Base-by-base conservation (phyloP, 2,888 invertebrate species). In the Drosophila mimica region DNA sequence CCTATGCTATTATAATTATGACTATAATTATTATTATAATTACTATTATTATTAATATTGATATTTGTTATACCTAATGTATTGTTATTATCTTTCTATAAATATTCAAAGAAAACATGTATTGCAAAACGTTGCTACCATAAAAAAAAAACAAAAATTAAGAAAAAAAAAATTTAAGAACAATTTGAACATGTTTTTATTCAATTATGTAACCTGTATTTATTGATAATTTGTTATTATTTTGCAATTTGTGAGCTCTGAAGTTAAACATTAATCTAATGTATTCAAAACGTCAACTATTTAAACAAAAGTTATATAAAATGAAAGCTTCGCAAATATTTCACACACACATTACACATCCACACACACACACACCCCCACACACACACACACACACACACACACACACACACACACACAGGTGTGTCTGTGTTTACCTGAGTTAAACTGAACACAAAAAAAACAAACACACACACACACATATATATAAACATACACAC, bases 51-150 rank as follows among this genome's bases (percentile, higher is more conserved):
- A 88, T 89, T 79, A 63, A 75, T 83, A 85, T 82, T 88, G 80
- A 86, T 89, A 88, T 89, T 85, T 85, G 85, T 85, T 85, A 85
- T 88, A 69, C 89, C 83, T 88, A 83, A 83, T 88, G 89, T 88
- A 85, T 84, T 87, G 88, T 84, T 87, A 84, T 89, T 87, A 84
- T 80, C 69, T 69, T 79, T 79, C 67, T 79, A 67, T 56, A 73
- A 65, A 53, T 72, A 67, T 72, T 81, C 70, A 73, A 80, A 78
- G 64, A 67, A 58, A 59, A 57, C 36, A 82, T 74, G 52, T 79
- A 84, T 79, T 70, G 74, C 74, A 56, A 53, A 70, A 67, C 65
- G 75, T 83, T 81, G 70, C 74, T 56, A 70, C 17, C 53, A 71
- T 13, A 59, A 60, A 59, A 61, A 11, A 46, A 17, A 38, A 38